A percentile compares a stretch with the other conserved stretches of the same genome.
phyloP scores from a whole-genome alignment of 2,888 invertebrate species.

The Parapristionchus giblindavisi region DNA sequence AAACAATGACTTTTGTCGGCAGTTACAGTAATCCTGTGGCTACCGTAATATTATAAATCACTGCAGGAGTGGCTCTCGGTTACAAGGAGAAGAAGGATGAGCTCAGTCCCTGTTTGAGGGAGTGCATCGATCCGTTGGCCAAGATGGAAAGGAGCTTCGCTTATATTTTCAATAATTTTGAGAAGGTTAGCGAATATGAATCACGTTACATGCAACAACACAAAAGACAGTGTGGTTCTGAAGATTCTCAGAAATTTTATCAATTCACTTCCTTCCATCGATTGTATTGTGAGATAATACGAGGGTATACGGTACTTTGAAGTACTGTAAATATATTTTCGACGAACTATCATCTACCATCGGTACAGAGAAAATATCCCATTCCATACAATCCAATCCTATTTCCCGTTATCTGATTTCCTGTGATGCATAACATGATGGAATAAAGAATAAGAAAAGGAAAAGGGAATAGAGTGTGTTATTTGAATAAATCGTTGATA shows the following conservation, averaged over 20 bases:
- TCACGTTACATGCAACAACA: no score
- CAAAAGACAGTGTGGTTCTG: constrained; percentile 45
- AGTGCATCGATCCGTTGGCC: constrained; percentile 60
- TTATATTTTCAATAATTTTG: constrained; percentile 64
- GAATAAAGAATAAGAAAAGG: no score
- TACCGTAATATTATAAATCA: constrained; percentile 4
- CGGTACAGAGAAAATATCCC: no score
- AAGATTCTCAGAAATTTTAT: constrained; percentile 50
- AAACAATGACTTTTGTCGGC: neutral
- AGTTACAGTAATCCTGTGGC: no score
- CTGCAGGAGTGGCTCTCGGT: neutral
- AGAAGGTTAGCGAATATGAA: constrained; percentile 45
- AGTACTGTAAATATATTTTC: no score
- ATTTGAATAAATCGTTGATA: no score
- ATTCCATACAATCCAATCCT: no score
- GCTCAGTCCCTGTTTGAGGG: constrained; percentile 57
- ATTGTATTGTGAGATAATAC: constrained; percentile 54
- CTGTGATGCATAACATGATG: no score
- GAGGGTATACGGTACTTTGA: no score
- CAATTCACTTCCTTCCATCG: constrained; percentile 56
- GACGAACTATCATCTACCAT: no score
- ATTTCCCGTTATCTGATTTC: no score
- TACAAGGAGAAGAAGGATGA: constrained; percentile 39
- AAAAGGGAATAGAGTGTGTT: no score
- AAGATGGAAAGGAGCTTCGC: constrained; percentile 62